Base-by-base conservation (phyloP, 1,140 invertebrate genomes). In the Hylaeus anthracinus region DNA sequence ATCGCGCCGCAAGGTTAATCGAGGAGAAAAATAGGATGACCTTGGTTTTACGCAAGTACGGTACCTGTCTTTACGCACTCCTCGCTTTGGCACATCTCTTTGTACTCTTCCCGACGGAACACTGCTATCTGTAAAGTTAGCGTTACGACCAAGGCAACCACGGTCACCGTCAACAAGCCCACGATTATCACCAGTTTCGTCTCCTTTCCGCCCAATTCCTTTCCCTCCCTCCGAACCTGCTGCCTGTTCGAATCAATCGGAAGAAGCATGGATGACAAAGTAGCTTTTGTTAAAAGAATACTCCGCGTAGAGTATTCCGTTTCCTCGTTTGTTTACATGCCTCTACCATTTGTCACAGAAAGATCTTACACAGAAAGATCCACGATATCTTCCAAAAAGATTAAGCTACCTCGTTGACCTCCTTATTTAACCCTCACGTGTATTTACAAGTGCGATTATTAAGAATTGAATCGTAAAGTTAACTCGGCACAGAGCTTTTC, bases 21-120 rank as follows among this genome's bases (percentile, higher is more conserved):
- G 55, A 37, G 14, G 2, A 4, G 14, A 37, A 12, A 63, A n/a
- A 39, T 15, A 15, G 69, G 41, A 55, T 48, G 53, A 55, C 60
- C 45, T 74, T 67, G 72, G 8, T 56, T 48, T 55, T 9, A 15
- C 39, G 3, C 2, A 12, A 12, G 10, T n/a, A 56, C n/a, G 56
- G 66, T 88, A 94, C 93, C 93, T 86, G 93, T 93, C 79, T 90
- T 92, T 14, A 93, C 90, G 81, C 93, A 94, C 79, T 92, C 92
- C 70, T 93, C 92, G 74, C 83, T 93, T 81, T 93, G 93, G 70
- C 93, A 94, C 90, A 92, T 92, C 84, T 93, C 91, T 80, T 90
- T 90, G 85, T 93, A 91, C 73, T 91, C 90, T 41, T 90, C 79
- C 48, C 88, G 91, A 26, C 87, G 85, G 82, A 91, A 93, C 60